Conservation (phyloP, 2,113 vertebrate genomes). For the Leiothrix lutea region DNA sequence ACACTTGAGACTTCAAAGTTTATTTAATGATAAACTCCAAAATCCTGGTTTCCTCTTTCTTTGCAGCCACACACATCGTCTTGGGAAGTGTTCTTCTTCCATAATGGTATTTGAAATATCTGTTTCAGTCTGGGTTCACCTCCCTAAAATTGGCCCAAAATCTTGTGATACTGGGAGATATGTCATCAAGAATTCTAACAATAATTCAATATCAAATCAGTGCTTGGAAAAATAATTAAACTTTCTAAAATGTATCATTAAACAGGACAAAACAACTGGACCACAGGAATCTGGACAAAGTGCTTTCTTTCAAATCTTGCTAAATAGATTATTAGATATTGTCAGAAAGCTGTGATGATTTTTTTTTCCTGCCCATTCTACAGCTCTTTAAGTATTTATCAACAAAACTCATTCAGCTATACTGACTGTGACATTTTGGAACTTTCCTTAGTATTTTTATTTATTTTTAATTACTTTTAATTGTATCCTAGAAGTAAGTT, state of each 20-base stretch:
- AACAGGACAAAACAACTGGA: neutral
- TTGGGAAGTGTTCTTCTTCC: neutral
- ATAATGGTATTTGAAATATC: neutral
- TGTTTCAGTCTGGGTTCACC: neutral
- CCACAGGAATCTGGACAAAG: neutral
- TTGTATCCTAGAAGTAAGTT: neutral
- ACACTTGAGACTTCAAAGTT: neutral
- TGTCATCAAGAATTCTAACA: neutral
- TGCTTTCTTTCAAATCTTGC: neutral
- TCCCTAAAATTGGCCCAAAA: neutral
- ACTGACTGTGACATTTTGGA: neutral
- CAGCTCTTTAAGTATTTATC: neutral
- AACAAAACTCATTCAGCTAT: neutral
- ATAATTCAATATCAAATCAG: neutral
- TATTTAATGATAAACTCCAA: neutral
- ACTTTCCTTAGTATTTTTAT: neutral
- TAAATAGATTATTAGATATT: neutral
- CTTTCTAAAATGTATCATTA: neutral
- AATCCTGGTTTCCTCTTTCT: neutral
- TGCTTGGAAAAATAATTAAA: neutral
- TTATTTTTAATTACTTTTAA: neutral
- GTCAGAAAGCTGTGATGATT: neutral
- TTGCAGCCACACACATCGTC: neutral
- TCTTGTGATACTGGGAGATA: neutral
- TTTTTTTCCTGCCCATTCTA: neutral